Evolutionary conservation across 1,140 invertebrate species (phyloP), one percentile per base, ranked within the genome.

Genomic region (Nymphalis io): DNA sequence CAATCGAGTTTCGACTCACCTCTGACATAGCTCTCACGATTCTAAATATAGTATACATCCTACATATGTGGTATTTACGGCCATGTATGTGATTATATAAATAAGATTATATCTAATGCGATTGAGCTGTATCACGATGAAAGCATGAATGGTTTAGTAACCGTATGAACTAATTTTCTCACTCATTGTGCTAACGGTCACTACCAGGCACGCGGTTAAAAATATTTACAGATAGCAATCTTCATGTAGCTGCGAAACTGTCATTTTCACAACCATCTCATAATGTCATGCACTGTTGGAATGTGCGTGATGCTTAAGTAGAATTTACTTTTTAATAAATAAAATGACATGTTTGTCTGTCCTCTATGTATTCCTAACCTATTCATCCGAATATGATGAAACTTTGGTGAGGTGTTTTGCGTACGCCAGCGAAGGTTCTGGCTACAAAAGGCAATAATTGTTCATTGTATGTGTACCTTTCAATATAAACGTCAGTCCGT

Each of bases 1-100:
- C 15, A 46, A 18, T 48, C 60, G 59, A 20, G 60, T 62, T 51
- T 62, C 46, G 51, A n/a, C 27, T 62, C 60, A 62, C 60, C 60
- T 62, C 27, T 62, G 60, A 62, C 60, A 62, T n/a, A 38, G 60
- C 21, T 62, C 46, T 27, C 60, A 62, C 60, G 60, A 21, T 55
- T 13, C 51, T 55, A 55, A 55, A 55, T 27, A 55, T 27, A 13
- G 51, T 55, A 18, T 21, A 8, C 27, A n/a, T 33, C 27, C 5
- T 33, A 33, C 5, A 5, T 33, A 53, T 11, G 20, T 21, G 40
- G n/a, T 60, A 13, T 60, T 60, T 33, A 60, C 40, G 59, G 40
- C 23, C 59, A 27, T 21, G 44, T 60, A 27, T 51, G 23, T 42
- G 58, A 60, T 60, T 42, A 15, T 44, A 5, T 21, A 21, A n/a